These are phyloP conservation scores for Diphyllodes magnificus DNA, from an alignment of 2,113 vertebrate genomes.

Conservation along the genomic window DNA sequence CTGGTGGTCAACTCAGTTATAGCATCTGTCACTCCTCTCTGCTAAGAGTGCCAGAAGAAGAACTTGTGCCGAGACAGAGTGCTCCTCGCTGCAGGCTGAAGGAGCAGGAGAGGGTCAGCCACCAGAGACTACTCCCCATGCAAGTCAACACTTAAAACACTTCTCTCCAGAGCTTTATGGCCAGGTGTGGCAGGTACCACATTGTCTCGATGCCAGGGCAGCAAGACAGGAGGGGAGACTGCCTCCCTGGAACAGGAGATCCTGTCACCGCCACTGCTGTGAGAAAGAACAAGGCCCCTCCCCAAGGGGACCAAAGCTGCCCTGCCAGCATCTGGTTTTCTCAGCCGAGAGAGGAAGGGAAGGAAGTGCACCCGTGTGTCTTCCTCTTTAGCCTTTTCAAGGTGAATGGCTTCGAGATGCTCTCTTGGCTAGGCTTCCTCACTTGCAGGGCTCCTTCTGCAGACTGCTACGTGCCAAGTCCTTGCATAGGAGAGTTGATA, in stretches of 20 bases:
- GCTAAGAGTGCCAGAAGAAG: not conserved
- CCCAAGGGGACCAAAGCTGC: not conserved
- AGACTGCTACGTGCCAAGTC: not conserved
- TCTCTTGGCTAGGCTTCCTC: not conserved
- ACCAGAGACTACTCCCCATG: not conserved
- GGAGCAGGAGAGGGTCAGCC: not conserved
- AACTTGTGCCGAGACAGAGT: not conserved
- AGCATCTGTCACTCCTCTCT: not conserved
- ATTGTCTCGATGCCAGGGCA: fast-evolving
- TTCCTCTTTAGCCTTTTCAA: not conserved
- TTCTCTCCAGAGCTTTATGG: not conserved
- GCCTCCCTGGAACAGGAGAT: not conserved
- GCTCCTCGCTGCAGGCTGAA: not conserved
- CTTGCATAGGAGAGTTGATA: not conserved
- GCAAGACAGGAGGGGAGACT: not conserved
- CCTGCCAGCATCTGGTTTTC: not conserved
- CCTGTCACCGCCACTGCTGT: not conserved
- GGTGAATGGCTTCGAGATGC: not conserved
- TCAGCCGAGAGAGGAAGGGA: not conserved
- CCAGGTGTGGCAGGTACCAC: not conserved
- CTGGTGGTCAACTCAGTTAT: not conserved
- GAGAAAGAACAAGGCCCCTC: not conserved
- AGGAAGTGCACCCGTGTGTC: not conserved
- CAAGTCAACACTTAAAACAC: not conserved
- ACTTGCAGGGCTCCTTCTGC: not conserved